Conservation (phyloP, 2,888 invertebrate genomes). For the Acleris cristana region DNA sequence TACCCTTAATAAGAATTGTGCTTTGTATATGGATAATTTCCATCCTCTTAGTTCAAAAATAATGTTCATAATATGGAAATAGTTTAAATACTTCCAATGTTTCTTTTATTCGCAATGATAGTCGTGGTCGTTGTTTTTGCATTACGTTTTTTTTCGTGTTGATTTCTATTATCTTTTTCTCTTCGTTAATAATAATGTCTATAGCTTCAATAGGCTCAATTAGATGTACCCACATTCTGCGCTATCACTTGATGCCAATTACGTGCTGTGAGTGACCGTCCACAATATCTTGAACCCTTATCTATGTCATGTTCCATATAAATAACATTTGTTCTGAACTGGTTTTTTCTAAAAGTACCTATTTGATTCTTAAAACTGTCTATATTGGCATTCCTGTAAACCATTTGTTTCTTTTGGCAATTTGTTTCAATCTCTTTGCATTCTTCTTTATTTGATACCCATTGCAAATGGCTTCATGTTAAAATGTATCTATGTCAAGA, state of each 20-base stretch:
- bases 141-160: not conserved
- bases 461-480: constrained; percentile 6
- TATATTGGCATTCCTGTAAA: constrained; percentile 17
- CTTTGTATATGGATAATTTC: too few relatives aligned
- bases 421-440: constrained; percentile 22
- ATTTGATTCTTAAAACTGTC: constrained; percentile 27
- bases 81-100: too few relatives aligned
- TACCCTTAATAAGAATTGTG: too few relatives aligned
- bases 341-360: constrained; percentile 2
- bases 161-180: not conserved
- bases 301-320: not conserved
- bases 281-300: constrained; percentile 10
- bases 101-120: too few relatives aligned
- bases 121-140: not conserved
- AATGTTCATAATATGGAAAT: too few relatives aligned
- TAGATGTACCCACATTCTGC: constrained; percentile 38
- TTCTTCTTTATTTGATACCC: constrained; percentile 3
- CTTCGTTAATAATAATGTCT: constrained; percentile 28
- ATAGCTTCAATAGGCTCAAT: constrained; percentile 45
- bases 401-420: constrained; percentile 4
- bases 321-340: not conserved
- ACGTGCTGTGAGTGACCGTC: constrained; percentile 33
- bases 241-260: constrained; percentile 44
- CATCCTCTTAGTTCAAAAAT: too few relatives aligned
- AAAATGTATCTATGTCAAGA: constrained; percentile 22